Percentiles rank a stretch among this genome's conserved stretches.
phyloP scores from a whole-genome alignment of 1,140 invertebrate genomes.

The Drosophila pruinosa region DNA sequence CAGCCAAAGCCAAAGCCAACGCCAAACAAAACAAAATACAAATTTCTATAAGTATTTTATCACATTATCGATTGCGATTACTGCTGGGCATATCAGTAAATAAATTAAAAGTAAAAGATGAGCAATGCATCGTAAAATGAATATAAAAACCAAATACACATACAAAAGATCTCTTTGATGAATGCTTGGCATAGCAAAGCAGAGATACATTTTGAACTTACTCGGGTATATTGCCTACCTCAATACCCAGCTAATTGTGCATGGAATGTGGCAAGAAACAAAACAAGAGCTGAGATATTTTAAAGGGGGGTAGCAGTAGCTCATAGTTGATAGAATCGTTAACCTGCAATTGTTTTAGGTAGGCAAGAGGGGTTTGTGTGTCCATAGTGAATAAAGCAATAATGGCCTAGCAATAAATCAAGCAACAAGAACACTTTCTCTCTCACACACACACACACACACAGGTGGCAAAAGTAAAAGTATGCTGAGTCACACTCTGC shows the following conservation, averaged over 20 bases:
- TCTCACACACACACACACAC: constrained; percentile 2
- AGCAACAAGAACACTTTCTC: constrained; percentile 6
- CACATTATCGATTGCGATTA: constrained; percentile 75
- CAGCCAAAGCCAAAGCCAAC: constrained; percentile 3
- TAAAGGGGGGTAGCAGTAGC: not conserved
- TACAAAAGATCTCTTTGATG: too few relatives aligned
- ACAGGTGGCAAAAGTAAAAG: constrained; percentile 7
- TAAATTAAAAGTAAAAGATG: constrained; percentile 58
- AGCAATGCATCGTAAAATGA: constrained; percentile 26
- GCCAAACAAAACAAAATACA: constrained; percentile 17
- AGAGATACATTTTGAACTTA: too few relatives aligned
- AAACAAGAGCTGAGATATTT: too few relatives aligned
- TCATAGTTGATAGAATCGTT: not conserved
- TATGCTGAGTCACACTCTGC: constrained; percentile 9
- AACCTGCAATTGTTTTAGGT: not conserved
- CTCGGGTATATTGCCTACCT: too few relatives aligned
- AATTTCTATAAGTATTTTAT: constrained; percentile 66
- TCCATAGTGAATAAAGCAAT: constrained; percentile 51
- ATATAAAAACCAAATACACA: not conserved
- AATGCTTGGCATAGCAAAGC: not conserved
- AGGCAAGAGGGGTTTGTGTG: constrained; percentile 29
- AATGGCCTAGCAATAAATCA: constrained; percentile 66
- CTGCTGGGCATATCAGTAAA: constrained; percentile 55
- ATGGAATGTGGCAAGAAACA: too few relatives aligned
- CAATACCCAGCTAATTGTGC: too few relatives aligned